These are phyloP conservation scores for Acheta domesticus DNA, from an alignment of 2,888 invertebrate genomes.

Conservation along the genomic window DNA sequence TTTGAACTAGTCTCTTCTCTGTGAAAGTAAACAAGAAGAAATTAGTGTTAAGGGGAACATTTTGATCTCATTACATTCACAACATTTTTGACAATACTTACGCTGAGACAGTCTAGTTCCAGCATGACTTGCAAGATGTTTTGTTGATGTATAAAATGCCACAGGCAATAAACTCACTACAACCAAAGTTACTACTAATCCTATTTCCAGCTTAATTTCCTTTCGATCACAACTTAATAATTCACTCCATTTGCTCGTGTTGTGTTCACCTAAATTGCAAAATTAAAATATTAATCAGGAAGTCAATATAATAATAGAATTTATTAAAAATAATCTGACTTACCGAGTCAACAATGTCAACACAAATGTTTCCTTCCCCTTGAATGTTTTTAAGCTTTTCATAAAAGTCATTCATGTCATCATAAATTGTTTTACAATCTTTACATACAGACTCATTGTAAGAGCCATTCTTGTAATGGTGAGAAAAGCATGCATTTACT, in stretches of 20 bases:
- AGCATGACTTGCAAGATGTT: slow-evolving; percentile 38
- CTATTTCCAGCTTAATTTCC: slow-evolving; percentile 55
- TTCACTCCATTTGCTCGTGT: slow-evolving; percentile 63
- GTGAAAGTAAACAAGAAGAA: slow-evolving; percentile 39
- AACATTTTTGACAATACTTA: slow-evolving; percentile 41
- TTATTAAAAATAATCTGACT: slow-evolving; percentile 41
- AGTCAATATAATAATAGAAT: slow-evolving; percentile 21
- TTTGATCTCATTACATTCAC: not conserved
- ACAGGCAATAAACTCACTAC: slow-evolving; percentile 55
- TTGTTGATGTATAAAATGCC: slow-evolving; percentile 54
- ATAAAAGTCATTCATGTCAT: slow-evolving; percentile 56
- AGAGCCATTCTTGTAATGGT: slow-evolving; percentile 30
- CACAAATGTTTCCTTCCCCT: slow-evolving; percentile 60
- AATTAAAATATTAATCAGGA: slow-evolving; percentile 26
- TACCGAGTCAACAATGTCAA: slow-evolving; percentile 67
- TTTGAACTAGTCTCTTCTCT: slow-evolving; percentile 48
- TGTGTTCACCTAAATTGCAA: slow-evolving; percentile 58
- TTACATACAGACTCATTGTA: slow-evolving; percentile 47
- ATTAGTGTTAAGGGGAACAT: not conserved
- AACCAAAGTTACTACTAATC: slow-evolving; percentile 55
- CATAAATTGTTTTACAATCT: slow-evolving; percentile 55
- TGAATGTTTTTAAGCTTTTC: slow-evolving; percentile 56
- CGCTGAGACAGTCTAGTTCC: slow-evolving; percentile 42
- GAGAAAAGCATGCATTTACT: slow-evolving; percentile 39
- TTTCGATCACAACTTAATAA: slow-evolving; percentile 56